These are phyloP conservation scores for Odontamblyopus rebecca DNA, from an alignment of 2,797 vertebrate species.

Conservation along the genomic window DNA sequence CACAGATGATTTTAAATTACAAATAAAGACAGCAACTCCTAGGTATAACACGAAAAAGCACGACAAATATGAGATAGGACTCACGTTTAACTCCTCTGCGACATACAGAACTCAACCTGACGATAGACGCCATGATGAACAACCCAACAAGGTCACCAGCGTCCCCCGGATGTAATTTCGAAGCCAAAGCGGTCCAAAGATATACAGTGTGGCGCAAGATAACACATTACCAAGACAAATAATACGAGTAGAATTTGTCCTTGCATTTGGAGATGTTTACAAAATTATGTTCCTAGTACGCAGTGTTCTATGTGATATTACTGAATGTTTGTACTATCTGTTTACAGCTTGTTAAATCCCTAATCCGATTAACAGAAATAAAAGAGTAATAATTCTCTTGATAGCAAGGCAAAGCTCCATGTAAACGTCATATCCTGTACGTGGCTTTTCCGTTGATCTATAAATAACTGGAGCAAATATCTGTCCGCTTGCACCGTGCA, in stretches of 20 bases:
- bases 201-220: background rate
- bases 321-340: too few relatives aligned
- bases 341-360: too few relatives aligned
- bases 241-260: too few relatives aligned
- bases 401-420: background rate
- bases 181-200: slow-evolving; percentile 24
- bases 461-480: background rate
- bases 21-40: background rate
- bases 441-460: background rate
- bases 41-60: background rate
- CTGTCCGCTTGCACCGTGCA: fast-evolving
- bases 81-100: slow-evolving; percentile 75
- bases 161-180: slow-evolving; percentile 68
- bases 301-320: too few relatives aligned
- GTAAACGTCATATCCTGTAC: background rate
- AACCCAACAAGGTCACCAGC: slow-evolving; percentile 74
- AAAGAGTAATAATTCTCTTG: background rate
- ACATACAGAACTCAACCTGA: slow-evolving; percentile 72
- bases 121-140: slow-evolving; percentile 77
- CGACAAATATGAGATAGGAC: slow-evolving; percentile 30
- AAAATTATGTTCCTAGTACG: too few relatives aligned
- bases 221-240: background rate
- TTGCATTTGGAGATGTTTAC: too few relatives aligned
- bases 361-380: background rate
- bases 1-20: background rate